Evolutionary conservation across 2,888 invertebrate species (phyloP), one percentile per base, ranked within the genome.

Genomic region (Cataglyphis livida): DNA sequence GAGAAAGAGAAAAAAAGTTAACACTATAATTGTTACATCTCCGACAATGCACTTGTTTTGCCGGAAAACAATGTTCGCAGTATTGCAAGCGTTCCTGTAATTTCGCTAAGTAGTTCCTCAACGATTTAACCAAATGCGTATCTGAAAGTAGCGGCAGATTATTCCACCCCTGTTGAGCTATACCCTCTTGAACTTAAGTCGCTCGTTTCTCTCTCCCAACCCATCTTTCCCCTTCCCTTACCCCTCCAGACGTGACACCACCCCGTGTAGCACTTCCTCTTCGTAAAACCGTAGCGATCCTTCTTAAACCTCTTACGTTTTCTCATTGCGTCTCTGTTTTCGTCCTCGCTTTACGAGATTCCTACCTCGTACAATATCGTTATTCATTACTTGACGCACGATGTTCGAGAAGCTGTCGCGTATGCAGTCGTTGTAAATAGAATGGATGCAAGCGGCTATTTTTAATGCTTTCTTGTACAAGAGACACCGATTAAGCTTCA

Each of bases 101-200:
- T 87, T 87, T 75, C 85, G 84, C 87, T 87, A 87, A 87, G 84
- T 76, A 81, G 35, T 85, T 89, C 83, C 76, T 84, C 64, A 86
- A 84, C 89, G 89, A 88, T 86, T 86, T 84, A 87, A 82, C 86
- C 73, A 81, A 84, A 89, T 85, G 88, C 82, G 84, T 87, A 89
- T 87, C 84, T 82, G 75, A 85, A 88, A 85, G 86, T 61, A 84
- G 87, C 82, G 66, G 85, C 83, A 87, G 87, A 87, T 89, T 86
- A 87, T 89, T 87, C 83, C 54, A 78, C 62, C 75, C 65, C 75
- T 62, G 70, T 71, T 41, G 57, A 81, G 84, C 82, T 84, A 85
- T 88, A 85, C 86, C 79, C 84, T 85, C 89, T 87, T 85, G 85
- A 88, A 89, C 84, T 81, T 84, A 87, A 89, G 88, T 89, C 85